Evolutionary conservation across 2,113 vertebrate genomes (phyloP), one percentile per base, ranked within the genome.

Genomic region (Scomber scombrus): DNA sequence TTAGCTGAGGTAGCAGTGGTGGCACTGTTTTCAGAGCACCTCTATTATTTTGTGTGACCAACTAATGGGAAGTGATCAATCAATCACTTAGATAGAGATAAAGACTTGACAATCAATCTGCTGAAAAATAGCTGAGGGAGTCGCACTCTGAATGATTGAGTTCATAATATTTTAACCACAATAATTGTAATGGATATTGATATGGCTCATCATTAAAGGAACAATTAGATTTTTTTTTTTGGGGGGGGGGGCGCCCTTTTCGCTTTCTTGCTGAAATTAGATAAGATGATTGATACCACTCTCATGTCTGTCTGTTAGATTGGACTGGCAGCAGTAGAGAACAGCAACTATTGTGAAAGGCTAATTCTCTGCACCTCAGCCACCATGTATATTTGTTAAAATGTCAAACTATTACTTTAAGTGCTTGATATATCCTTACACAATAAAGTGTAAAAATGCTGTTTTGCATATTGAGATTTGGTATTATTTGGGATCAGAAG

Each of bases 21-120:
- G 18, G 49, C 62, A n/a, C 66, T 65, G 71, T 71, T 63, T 74
- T 82, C 71, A 49, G 62, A 68, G 82, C 82, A 31, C 82, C 65
- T 79, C 73, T 51, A 21, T 78, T 51, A 21, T 78, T 87, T 86
- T 80, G 71, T 47, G 31, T 9, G 15, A 14, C 21, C 58, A 60
- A 64, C 74, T 89, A 88, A 90, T 85, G 69, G 72, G 46, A 85
- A 70, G 67, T 60, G 64, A 91, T 89, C 88, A 65, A 85, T 92
- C 81, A 78, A 9, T 79, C 67, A 50, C 56, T 65, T 34, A 64
- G 85, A 81, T 58, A 46, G 57, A 83, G 75, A 75, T 68, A 85
- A 84, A 80, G 75, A 55, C 77, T 52, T 0, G 1, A 40, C 10
- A 54, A 83, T 88, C 86, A 68, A 79, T 86, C 75, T 29, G 62